These are phyloP conservation scores for Oscheius sp. DNA, from an alignment of 1,140 invertebrate species.

Conservation along the genomic window DNA sequence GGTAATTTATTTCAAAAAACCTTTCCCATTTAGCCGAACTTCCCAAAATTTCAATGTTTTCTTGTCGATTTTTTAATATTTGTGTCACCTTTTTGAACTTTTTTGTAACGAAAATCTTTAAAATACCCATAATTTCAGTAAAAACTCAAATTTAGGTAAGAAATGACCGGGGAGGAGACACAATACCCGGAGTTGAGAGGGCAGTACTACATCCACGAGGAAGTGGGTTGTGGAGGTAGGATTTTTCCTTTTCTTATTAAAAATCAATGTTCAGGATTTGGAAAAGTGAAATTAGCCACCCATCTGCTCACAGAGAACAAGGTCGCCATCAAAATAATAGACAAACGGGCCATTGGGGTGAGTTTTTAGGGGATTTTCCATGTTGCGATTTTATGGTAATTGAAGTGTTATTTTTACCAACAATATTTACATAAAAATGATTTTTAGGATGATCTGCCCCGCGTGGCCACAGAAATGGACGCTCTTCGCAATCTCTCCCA, in stretches of 20 bases:
- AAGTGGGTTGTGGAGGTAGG: slow-evolving; percentile 48
- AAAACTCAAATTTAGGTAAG: too few species aligned
- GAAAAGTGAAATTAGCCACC: slow-evolving; percentile 77
- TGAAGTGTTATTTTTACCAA: neutral
- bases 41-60: too few species aligned
- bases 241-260: neutral
- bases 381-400: neutral
- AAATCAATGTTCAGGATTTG: slow-evolving; percentile 52
- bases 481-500: slow-evolving; percentile 77
- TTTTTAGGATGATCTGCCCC: slow-evolving; percentile 73
- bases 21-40: too few species aligned
- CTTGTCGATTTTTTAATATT: too few species aligned
- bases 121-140: too few species aligned
- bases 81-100: too few species aligned
- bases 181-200: slow-evolving; percentile 22
- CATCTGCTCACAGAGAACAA: slow-evolving; percentile 76
- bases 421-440: slow-evolving; percentile 18
- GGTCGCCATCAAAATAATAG: slow-evolving; percentile 83
- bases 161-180: neutral
- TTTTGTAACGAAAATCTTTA: too few species aligned
- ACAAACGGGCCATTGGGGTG: slow-evolving; percentile 74
- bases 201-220: slow-evolving; percentile 40
- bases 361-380: too few species aligned
- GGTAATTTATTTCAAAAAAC: too few species aligned
- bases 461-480: slow-evolving; percentile 76